These are phyloP conservation scores for Rattus rattus DNA, from an alignment of 2,113 vertebrate genomes.

Conservation along the genomic window DNA sequence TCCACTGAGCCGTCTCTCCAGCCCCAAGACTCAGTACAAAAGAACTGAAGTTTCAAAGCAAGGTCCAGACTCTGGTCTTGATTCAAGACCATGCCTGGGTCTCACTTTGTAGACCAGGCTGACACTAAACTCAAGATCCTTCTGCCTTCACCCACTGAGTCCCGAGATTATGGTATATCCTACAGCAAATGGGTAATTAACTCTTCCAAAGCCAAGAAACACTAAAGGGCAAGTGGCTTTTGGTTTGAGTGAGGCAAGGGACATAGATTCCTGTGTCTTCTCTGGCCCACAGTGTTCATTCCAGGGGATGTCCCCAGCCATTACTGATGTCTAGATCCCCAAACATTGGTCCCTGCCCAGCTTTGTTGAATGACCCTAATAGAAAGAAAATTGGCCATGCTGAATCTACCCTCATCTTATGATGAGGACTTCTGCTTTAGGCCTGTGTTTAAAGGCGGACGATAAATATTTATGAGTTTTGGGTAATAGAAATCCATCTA, in stretches of 20 bases:
- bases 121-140: background rate
- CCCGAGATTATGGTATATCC: background rate
- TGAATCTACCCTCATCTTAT: background rate
- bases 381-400: background rate
- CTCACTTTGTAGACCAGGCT: background rate
- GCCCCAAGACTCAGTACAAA: background rate
- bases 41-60: background rate
- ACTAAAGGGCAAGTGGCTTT: background rate
- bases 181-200: background rate
- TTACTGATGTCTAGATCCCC: background rate
- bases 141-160: background rate
- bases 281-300: background rate
- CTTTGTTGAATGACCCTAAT: background rate
- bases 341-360: background rate
- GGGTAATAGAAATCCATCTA: fast-evolving
- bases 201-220: background rate
- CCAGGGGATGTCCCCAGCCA: no score
- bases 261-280: background rate
- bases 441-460: background rate
- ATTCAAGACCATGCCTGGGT: background rate
- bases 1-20: background rate
- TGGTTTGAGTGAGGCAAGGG: background rate
- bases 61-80: background rate
- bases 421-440: background rate
- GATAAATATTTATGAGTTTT: background rate